phyloP scores from a whole-genome alignment of 1,140 invertebrate genomes.

The Laupala kohalensis region DNA sequence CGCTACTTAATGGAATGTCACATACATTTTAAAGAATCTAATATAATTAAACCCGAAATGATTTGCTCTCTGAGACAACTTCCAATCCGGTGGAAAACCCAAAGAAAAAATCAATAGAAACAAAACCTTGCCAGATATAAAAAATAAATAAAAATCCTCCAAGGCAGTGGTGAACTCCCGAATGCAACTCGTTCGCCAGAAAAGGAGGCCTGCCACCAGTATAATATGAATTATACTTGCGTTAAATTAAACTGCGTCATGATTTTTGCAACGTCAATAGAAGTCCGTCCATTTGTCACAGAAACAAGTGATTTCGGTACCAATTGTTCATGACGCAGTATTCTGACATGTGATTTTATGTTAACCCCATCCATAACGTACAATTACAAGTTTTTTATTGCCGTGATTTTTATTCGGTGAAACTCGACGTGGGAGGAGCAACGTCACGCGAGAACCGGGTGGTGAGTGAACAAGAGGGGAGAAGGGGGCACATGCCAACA shows the following conservation, averaged over 20 bases:
- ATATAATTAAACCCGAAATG: too few species aligned
- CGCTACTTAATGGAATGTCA: too few species aligned
- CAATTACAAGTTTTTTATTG: not conserved
- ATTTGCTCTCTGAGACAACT: too few species aligned
- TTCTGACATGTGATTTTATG: not conserved
- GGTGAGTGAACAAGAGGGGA: not conserved
- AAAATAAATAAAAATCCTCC: too few species aligned
- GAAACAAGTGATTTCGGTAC: not conserved
- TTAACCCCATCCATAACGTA: not conserved
- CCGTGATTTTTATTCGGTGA: not conserved
- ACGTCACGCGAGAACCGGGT: not conserved
- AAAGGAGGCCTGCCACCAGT: not conserved
- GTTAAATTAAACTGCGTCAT: not conserved
- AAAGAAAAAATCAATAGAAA: too few species aligned
- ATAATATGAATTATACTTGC: not conserved
- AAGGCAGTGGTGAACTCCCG: too few species aligned
- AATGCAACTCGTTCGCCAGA: not conserved
- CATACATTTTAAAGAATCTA: too few species aligned
- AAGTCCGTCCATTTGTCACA: not conserved
- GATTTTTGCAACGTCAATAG: not conserved
- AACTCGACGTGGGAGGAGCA: not conserved
- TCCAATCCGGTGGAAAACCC: too few species aligned
- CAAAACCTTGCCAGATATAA: too few species aligned
- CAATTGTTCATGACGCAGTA: not conserved
- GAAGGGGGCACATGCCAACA: too few species aligned